Conservation (phyloP, 2,888 invertebrate species). For the Neoscelio sp. region DNA sequence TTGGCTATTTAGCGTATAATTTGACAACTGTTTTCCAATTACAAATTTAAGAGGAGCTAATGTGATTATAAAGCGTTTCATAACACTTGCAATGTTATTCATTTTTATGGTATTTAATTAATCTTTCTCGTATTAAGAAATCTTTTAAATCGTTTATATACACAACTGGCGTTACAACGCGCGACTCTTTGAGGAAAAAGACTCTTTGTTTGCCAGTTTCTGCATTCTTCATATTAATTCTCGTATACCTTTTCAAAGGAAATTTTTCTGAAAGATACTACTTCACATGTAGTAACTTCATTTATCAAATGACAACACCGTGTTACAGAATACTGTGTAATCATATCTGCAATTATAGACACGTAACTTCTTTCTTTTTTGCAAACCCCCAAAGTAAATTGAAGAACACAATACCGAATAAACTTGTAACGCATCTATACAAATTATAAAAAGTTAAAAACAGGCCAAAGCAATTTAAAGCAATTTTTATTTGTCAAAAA, state of each 20-base stretch:
- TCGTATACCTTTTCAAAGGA: conserved; percentile 32
- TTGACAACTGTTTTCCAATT: no score
- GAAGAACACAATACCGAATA: neutral
- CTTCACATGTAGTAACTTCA: conserved; percentile 15
- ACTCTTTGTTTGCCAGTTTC: conserved; percentile 8
- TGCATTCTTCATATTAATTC: conserved; percentile 22
- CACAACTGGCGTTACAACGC: neutral
- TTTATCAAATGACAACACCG: conserved; percentile 29
- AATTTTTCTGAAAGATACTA: conserved; percentile 17
- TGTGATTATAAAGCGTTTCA: no score
- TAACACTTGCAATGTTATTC: no score
- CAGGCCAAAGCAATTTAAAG: conserved; percentile 5
- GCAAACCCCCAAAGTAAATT: no score
- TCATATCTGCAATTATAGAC: neutral
- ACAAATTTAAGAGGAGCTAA: no score
- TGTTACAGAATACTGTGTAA: neutral
- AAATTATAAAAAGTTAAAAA: conserved; percentile 2
- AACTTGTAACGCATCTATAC: no score
- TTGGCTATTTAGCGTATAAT: no score
- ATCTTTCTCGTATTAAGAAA: no score
- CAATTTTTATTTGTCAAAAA: conserved; percentile 17
- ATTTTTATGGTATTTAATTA: no score
- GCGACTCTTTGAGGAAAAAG: conserved; percentile 17
- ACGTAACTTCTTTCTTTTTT: neutral
- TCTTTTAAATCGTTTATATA: no score